A percentile compares a stretch with the other conserved stretches of the same genome.
Conservation (phyloP, 2,113 vertebrate species). For the Xiphias gladius region DNA sequence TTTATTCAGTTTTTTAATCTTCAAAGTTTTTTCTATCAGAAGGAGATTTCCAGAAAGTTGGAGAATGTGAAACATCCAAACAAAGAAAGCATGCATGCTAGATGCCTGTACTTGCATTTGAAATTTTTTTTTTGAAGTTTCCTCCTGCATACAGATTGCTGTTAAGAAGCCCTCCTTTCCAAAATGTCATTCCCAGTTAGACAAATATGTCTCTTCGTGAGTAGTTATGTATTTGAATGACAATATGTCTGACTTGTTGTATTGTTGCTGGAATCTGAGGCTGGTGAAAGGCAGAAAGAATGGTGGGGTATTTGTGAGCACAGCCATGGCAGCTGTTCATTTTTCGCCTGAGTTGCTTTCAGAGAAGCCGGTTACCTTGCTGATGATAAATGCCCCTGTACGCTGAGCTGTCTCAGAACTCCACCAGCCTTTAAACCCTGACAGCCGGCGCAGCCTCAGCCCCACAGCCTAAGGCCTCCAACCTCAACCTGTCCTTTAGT, state of each 20-base stretch:
- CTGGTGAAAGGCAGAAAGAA: slow-evolving; percentile 60
- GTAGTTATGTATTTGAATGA: slow-evolving; percentile 67
- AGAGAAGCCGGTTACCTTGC: slow-evolving; percentile 86
- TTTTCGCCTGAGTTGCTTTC: slow-evolving; percentile 89
- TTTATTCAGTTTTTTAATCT: background rate
- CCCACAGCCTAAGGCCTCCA: slow-evolving; percentile 61
- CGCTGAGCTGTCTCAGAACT: slow-evolving; percentile 74
- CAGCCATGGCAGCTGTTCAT: slow-evolving; percentile 89
- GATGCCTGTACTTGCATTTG: background rate
- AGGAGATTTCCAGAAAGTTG: background rate
- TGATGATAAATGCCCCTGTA: slow-evolving; percentile 85
- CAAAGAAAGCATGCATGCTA: background rate
- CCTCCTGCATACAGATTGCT: background rate
- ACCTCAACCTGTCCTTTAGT: slow-evolving; percentile 68
- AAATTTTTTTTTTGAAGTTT: slow-evolving; percentile 12
- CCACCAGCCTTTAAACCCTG: slow-evolving; percentile 78
- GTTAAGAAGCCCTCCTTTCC: slow-evolving; percentile 23
- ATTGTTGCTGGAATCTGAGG: slow-evolving; percentile 56
- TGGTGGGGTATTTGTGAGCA: slow-evolving; percentile 67
- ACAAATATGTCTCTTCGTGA: slow-evolving; percentile 35
- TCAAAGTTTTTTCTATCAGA: background rate
- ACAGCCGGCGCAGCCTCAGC: slow-evolving; percentile 76
- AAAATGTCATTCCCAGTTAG: slow-evolving; percentile 38
- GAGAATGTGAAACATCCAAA: background rate
- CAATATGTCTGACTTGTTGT: slow-evolving; percentile 71